A percentile compares a stretch with the other conserved stretches of the same genome.
phyloP scores from a whole-genome alignment of 2,797 vertebrate species.

The Danionella dracula region DNA sequence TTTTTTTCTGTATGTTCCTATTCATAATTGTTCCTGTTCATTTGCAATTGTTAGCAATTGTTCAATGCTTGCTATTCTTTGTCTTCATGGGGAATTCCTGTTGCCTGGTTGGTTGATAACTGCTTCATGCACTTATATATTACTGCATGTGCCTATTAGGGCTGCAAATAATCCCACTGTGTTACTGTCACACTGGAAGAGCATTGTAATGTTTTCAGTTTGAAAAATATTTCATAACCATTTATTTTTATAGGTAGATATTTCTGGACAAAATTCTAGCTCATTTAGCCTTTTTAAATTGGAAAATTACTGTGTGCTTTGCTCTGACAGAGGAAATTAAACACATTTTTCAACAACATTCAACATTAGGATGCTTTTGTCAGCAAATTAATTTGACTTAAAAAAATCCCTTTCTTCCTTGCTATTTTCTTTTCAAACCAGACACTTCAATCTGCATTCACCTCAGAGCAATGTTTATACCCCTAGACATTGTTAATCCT shows the following conservation, averaged over 20 bases:
- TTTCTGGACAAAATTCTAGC: no score
- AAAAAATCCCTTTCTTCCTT: no score
- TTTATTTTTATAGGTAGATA: no score
- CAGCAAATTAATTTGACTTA: no score
- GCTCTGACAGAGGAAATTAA: no score
- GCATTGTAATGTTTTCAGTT: not conserved
- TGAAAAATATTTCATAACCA: not conserved
- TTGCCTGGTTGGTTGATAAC: conserved; percentile 33
- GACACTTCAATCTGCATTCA: not conserved
- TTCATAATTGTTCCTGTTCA: conserved; percentile 36
- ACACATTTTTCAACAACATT: no score
- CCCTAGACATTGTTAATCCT: conserved; percentile 18
- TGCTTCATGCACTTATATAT: conserved; percentile 14
- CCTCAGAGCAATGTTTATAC: conserved; percentile 1
- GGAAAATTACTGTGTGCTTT: no score
- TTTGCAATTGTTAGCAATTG: conserved; percentile 37
- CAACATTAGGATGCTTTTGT: not conserved
- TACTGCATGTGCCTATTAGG: conserved; percentile 17
- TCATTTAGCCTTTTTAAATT: no score
- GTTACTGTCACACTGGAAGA: conserved; percentile 13
- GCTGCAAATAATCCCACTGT: not conserved
- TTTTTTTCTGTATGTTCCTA: conserved; percentile 9
- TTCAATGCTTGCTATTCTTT: conserved; percentile 24
- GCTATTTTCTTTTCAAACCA: not conserved
- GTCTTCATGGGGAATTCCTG: conserved; percentile 42